These are phyloP conservation scores for Stenoptilia bipunctidactyla DNA, from an alignment of 2,888 invertebrate species.

Conservation along the genomic window DNA sequence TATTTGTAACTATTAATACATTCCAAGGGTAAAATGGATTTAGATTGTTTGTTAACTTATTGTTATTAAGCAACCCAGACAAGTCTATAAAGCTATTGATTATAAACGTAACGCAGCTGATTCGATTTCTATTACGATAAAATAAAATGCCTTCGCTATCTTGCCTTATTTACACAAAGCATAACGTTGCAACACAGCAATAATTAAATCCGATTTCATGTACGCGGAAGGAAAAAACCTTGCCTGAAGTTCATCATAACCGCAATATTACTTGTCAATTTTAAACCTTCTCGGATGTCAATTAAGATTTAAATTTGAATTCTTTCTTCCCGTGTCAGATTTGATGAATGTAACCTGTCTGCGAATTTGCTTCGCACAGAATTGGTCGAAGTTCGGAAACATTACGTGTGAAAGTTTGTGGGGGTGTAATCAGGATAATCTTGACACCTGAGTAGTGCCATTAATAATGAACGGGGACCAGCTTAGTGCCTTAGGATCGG, in stretches of 20 bases:
- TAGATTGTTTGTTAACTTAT: too few species aligned
- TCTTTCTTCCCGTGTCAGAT: not conserved
- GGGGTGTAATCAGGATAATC: conserved; percentile 63
- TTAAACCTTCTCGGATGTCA: not conserved
- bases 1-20: not conserved
- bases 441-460: conserved; percentile 61
- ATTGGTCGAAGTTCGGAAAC: conserved; percentile 23
- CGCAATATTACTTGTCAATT: not conserved
- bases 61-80: too few species aligned
- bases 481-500: conserved; percentile 28
- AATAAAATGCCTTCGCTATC: not conserved
- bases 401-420: conserved; percentile 45
- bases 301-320: not conserved
- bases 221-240: not conserved
- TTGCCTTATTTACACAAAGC: not conserved
- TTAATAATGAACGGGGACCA: conserved; percentile 55
- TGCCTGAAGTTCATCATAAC: not conserved
- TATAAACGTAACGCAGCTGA: not conserved
- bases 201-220: not conserved
- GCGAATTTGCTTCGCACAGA: not conserved
- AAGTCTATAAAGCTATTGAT: not conserved
- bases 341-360: not conserved
- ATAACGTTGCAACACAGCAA: not conserved
- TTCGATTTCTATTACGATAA: not conserved
- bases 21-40: too few species aligned